Percentiles rank a stretch among this genome's conserved stretches.
Evolutionary conservation across 2,797 vertebrate genomes (phyloP).

Genomic region (Poliocrania exsul): DNA sequence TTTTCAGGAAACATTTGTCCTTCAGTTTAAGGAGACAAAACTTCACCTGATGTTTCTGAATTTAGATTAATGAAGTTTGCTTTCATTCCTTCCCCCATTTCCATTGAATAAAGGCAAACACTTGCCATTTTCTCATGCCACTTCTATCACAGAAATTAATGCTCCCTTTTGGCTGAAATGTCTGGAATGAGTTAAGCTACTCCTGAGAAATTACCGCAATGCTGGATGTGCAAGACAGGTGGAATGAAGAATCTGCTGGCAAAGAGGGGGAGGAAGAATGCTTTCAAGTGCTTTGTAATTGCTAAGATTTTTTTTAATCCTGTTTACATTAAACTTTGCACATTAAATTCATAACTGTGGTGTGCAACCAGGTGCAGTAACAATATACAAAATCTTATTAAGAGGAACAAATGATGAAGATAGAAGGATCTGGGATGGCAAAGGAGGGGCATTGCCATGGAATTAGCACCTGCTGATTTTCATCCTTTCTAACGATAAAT

Average conservation of each 20-base stretch:
- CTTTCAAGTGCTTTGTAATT: constrained; percentile 20
- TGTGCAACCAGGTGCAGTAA: neutral
- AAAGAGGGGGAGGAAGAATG: neutral
- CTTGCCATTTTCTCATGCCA: neutral
- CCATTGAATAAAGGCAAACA: neutral
- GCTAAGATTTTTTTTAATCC: neutral
- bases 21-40: neutral
- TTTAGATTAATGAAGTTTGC: neutral
- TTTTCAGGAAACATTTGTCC: neutral
- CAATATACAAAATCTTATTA: constrained; percentile 37
- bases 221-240: neutral
- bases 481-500: constrained; percentile 4
- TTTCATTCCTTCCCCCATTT: neutral
- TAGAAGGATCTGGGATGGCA: neutral
- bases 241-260: neutral
- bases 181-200: neutral
- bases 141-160: neutral
- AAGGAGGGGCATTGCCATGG: neutral
- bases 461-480: constrained; percentile 54
- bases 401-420: constrained; percentile 8
- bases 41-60: neutral
- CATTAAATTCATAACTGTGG: neutral
- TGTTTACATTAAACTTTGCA: constrained; percentile 49
- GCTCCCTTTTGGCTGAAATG: neutral
- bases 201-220: neutral